These are phyloP conservation scores for Pteruthius melanotis DNA, from an alignment of 2,113 vertebrate genomes.

Conservation along the genomic window DNA sequence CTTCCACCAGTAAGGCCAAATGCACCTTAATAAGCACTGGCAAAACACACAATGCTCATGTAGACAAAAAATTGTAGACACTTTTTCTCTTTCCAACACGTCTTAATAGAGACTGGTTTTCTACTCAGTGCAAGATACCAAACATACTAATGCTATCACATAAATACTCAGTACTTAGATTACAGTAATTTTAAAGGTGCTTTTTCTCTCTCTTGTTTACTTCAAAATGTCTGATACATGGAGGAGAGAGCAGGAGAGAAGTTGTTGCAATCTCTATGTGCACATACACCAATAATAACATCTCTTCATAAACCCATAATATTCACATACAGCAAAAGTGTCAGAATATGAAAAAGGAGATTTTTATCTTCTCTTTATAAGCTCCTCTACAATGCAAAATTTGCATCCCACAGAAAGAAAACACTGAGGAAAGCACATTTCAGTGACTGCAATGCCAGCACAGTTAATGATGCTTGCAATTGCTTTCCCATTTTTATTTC, in stretches of 20 bases:
- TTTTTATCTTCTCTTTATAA: neutral
- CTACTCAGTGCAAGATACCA: neutral
- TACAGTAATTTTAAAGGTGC: neutral
- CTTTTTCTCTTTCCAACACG: neutral
- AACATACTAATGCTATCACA: neutral
- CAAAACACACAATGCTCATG: neutral
- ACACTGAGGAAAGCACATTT: neutral
- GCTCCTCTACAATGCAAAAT: neutral
- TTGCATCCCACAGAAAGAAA: neutral
- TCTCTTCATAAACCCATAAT: neutral
- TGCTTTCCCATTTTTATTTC: neutral
- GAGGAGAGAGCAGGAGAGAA: neutral
- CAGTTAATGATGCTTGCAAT: neutral
- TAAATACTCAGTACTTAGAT: neutral
- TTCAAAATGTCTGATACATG: neutral
- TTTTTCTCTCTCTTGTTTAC: neutral
- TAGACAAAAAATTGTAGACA: neutral
- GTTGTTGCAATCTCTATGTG: neutral
- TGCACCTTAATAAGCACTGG: neutral
- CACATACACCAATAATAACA: neutral
- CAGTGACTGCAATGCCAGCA: neutral
- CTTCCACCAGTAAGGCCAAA: neutral
- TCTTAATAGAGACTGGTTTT: neutral
- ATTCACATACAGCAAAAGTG: neutral
- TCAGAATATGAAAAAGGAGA: neutral